A percentile compares a stretch with the other conserved stretches of the same genome.
Evolutionary conservation across 1,140 invertebrate species (phyloP).

Genomic region (Trinorchestia longiramus): DNA sequence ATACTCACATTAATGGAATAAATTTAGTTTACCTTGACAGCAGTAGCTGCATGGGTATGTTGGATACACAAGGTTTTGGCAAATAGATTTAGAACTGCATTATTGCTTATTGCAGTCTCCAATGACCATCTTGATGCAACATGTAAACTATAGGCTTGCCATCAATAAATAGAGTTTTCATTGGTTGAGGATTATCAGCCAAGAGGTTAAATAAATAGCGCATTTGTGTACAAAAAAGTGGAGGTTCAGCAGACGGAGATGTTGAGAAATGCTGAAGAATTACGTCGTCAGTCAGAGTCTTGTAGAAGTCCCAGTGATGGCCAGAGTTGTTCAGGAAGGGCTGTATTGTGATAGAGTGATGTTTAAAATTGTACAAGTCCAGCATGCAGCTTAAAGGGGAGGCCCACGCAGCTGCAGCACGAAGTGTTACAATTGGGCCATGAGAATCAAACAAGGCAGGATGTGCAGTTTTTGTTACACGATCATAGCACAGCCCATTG

Average conservation of each 20-base stretch:
- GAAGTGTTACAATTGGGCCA: conserved; percentile 60
- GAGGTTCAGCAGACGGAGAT: conserved; percentile 66
- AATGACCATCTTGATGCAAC: conserved; percentile 58
- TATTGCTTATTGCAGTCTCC: conserved; percentile 54
- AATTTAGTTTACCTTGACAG: background rate
- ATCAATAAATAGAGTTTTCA: conserved; percentile 61
- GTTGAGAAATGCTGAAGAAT: conserved; percentile 67
- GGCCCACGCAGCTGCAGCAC: conserved; percentile 64
- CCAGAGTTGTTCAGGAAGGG: conserved; percentile 64
- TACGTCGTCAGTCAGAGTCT: conserved; percentile 60
- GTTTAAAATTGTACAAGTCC: conserved; percentile 58
- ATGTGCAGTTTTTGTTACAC: conserved; percentile 56
- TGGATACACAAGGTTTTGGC: background rate
- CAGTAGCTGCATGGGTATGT: background rate
- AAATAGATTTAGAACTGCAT: background rate
- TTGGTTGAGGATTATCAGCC: conserved; percentile 61
- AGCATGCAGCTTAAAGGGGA: background rate
- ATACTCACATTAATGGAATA: background rate
- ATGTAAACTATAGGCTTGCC: conserved; percentile 58
- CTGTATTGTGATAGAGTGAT: conserved; percentile 60
- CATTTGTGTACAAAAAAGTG: conserved; percentile 64
- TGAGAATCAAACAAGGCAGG: conserved; percentile 63
- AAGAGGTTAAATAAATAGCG: conserved; percentile 65
- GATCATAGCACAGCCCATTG: conserved; percentile 63
- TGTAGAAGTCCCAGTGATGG: conserved; percentile 60